Base-by-base conservation (phyloP, 2,888 invertebrate species). In the Heliconius cydno region DNA sequence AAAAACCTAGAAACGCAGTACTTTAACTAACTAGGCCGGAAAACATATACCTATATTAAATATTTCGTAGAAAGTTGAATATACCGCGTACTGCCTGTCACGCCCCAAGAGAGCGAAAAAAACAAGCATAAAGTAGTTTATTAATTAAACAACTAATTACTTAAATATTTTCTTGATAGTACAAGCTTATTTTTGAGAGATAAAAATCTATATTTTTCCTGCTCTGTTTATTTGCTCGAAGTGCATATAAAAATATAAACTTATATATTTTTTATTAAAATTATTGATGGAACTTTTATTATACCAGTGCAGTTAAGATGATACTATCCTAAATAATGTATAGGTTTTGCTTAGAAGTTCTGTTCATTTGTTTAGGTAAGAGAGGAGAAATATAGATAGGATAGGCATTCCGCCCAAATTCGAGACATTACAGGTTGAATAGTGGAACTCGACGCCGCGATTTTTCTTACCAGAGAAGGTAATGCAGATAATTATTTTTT, bases 31-130 rank as follows among this genome's bases (percentile, higher is more conserved):
- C 15, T 70, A 70, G 68, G 5, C 68, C 41, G n/a, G 25, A 70
- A 70, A 41, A 70, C 12, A 7, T 65, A 65, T n/a, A 28, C 19
- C 52, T 52, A 65, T 15, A 19, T 28, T 7, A 70, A 70, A 41
- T 34, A 67, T 22, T 67, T 41, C 68, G 68, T 41, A 70, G 41
- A 70, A 70, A 67, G 3, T 65, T 28, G 30, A 30, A 70, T 70
- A 41, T 41, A 41, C 38, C 6, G n/a, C 15, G 67, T 41, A 38
- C 41, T 25, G n/a, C 25, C n/a, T 41, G 41, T 41, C 22, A 22
- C 52, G 68, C 13, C 68, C 68, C 68, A 25, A 41, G 41, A 70
- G 68, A 70, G 41, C 38, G n/a, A 34, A 34, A 5, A 41, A 41
- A 41, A 12, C 41, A 12, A 41, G 12, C 38, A 38, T n/a, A 68